phyloP scores from a whole-genome alignment of 2,113 vertebrate genomes.

The Elgaria multicarinata region DNA sequence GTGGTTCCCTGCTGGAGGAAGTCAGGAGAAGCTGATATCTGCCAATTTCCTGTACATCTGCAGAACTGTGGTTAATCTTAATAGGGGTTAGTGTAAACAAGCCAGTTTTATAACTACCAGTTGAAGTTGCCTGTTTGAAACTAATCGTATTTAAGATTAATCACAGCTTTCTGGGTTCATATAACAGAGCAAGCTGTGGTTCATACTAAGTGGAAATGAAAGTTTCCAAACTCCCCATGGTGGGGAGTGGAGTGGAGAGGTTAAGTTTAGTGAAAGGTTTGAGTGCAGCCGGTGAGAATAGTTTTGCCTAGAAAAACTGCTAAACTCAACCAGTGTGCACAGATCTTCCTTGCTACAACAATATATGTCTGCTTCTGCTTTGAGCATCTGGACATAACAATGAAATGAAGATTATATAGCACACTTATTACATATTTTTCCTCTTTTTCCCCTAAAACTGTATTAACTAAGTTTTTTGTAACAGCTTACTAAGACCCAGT shows the following conservation, averaged over 20 bases:
- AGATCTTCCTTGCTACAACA: too few relatives aligned
- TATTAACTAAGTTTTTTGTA: too few relatives aligned
- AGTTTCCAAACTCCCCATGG: background rate
- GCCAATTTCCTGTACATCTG: background rate
- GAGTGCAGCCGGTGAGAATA: background rate
- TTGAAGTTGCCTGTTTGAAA: background rate
- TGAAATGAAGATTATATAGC: too few relatives aligned
- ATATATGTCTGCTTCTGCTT: too few relatives aligned
- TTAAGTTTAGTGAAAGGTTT: background rate
- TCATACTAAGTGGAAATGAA: background rate
- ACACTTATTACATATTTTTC: too few relatives aligned
- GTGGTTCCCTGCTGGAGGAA: background rate
- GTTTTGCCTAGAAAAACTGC: conserved; percentile 26
- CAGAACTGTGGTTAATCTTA: too few relatives aligned
- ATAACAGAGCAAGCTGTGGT: background rate
- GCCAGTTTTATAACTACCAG: too few relatives aligned
- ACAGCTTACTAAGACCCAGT: too few relatives aligned
- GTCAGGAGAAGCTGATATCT: background rate
- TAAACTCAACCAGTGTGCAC: background rate
- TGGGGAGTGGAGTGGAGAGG: background rate
- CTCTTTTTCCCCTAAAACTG: too few relatives aligned
- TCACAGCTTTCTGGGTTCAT: background rate
- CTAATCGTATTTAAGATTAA: background rate
- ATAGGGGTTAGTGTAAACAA: too few relatives aligned
- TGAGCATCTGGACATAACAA: too few relatives aligned